Base-by-base conservation (phyloP, 2,797 vertebrate genomes). In the Melanotaenia boesemani region DNA sequence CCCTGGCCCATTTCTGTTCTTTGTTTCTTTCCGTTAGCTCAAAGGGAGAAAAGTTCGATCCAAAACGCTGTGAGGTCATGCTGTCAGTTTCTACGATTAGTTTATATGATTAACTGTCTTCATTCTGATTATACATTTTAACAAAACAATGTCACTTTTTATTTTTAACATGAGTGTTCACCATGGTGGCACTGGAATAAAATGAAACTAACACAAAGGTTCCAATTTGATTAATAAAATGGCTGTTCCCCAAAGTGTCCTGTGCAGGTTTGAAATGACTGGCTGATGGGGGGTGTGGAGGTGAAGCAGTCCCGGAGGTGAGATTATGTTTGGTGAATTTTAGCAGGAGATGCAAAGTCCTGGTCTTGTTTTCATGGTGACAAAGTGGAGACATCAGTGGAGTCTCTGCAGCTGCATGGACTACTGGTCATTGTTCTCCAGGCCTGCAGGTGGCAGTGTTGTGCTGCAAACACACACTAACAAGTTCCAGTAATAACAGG, bases 211-310 rank as follows among this genome's bases (percentile, higher is more conserved):
- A 94, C 94, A 94, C 92, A 91, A 91, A 90, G 88, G 89, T 93
- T 94, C 88, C 88, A 92, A 94, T 92, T 92, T 92, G 90, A 94
- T 93, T 90, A 95, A 95, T 95, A 94, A 95, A 95, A 93, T 93
- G 92, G 91, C 90, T 95, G 92, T 94, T 94, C 90, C 92, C 91
- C 90, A 92, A 93, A 86, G 77, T 88, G 85, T 89, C 72, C 88
- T 86, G 70, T 70, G 57, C 81, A 70, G 86, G 70, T 94, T 91
- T 92, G 89, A 86, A 87, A 79, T 92, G 89, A 86, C 64, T 92
- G 87, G 79, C 76, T 89, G 86, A 22, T 86, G 84, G 56, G 78
- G 58, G 81, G 67, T 79, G 69, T 76, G 66, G 68, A 77, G 78
- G 28, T 0, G 63, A 2, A 36, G 74, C 22, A 24, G 28, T 58